These are phyloP conservation scores for Tinamus guttatus DNA, from an alignment of 2,113 vertebrate species.

Conservation along the genomic window DNA sequence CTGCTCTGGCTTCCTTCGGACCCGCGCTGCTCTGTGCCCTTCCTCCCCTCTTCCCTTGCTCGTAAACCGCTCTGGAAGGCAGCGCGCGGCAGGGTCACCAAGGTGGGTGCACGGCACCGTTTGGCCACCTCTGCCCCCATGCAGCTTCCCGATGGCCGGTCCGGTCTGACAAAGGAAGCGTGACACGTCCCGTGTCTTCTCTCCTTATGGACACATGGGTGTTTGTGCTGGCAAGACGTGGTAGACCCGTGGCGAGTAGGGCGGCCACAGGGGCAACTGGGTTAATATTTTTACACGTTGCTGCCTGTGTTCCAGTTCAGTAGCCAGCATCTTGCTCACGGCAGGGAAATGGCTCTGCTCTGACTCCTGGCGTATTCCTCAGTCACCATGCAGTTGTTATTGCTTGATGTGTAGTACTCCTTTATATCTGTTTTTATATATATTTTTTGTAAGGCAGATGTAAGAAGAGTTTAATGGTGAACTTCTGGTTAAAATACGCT, in stretches of 20 bases:
- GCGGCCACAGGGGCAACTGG: background rate
- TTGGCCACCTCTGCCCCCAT: background rate
- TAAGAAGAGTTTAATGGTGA: background rate
- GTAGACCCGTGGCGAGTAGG: background rate
- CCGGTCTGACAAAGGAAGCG: no score
- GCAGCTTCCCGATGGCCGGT: background rate
- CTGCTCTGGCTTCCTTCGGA: background rate
- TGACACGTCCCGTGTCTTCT: background rate
- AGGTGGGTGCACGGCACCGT: background rate
- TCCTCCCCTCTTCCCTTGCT: background rate
- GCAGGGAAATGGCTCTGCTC: background rate
- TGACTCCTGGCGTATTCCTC: background rate
- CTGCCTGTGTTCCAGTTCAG: background rate
- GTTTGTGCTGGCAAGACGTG: background rate
- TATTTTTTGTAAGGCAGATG: no score
- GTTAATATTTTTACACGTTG: background rate
- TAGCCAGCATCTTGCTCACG: background rate
- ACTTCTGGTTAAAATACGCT: background rate
- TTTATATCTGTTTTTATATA: accelerated
- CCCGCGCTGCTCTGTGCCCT: background rate
- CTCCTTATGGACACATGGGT: background rate
- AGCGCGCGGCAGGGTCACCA: background rate
- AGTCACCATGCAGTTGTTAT: background rate
- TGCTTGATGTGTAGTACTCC: background rate
- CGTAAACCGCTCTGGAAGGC: no score